phyloP scores from a whole-genome alignment of 2,888 invertebrate species.

The Ypsolopha sequella region DNA sequence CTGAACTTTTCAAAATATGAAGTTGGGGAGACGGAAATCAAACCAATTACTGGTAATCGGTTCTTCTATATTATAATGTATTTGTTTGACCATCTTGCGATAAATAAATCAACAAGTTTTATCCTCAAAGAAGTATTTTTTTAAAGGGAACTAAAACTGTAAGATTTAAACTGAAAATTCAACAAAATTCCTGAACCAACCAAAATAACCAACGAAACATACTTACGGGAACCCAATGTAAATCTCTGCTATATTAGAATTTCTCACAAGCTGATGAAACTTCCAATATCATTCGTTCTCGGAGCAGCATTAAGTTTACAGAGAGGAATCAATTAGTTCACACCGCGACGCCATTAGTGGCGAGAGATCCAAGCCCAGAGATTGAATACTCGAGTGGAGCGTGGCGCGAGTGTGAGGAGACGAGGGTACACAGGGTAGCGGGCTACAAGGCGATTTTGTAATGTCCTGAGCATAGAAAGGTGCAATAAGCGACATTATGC shows the following conservation, averaged over 20 bases:
- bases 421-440: neutral
- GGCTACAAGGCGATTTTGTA: no score
- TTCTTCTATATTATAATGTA: no score
- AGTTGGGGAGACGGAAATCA: no score
- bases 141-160: no score
- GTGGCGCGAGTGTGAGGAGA: neutral
- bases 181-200: neutral
- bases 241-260: neutral
- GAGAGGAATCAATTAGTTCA: constrained; percentile 36
- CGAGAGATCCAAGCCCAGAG: constrained; percentile 3
- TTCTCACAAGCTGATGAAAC: neutral
- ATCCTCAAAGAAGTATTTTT: no score
- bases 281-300: constrained; percentile 5
- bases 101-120: no score
- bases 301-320: constrained; percentile 7
- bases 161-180: neutral
- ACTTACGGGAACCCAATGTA: neutral
- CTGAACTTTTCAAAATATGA: no score
- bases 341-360: constrained; percentile 22
- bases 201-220: neutral
- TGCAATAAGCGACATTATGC: no score
- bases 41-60: no score
- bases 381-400: neutral
- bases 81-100: no score
- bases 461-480: no score